Evolutionary conservation across 1,140 invertebrate genomes (phyloP).

Genomic region (Drosophila miranda): DNA sequence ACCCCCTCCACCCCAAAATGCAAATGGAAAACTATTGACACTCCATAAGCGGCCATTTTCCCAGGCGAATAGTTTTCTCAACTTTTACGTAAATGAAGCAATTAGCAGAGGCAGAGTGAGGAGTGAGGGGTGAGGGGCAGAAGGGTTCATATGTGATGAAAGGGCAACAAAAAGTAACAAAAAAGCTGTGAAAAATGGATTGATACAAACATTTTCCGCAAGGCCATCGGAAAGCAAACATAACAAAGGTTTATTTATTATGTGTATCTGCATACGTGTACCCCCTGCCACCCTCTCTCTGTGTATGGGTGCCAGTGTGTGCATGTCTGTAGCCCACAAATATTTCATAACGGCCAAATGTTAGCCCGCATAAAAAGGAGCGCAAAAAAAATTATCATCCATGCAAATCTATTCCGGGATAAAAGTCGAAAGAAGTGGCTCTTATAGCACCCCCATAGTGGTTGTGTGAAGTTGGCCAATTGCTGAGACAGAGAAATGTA

Average conservation of each 20-base stretch:
- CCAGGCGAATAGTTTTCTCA: constrained; percentile 46
- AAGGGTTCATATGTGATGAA: neutral
- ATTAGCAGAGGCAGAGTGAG: constrained; percentile 43
- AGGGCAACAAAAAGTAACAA: constrained; percentile 34
- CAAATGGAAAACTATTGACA: constrained; percentile 63
- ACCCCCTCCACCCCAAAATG: constrained; percentile 11
- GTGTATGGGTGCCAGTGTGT: neutral
- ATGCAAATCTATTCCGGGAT: constrained; percentile 63
- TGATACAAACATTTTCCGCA: constrained; percentile 71
- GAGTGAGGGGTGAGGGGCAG: neutral
- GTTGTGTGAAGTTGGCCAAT: neutral
- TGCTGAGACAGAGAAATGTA: too few relatives aligned
- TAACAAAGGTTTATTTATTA: constrained; percentile 42
- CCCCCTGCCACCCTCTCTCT: constrained; percentile 23
- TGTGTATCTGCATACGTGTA: neutral
- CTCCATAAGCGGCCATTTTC: constrained; percentile 57
- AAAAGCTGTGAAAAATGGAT: constrained; percentile 62
- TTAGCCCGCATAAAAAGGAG: constrained; percentile 73
- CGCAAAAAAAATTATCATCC: constrained; percentile 69
- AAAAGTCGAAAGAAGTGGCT: constrained; percentile 18
- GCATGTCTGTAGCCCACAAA: constrained; percentile 36
- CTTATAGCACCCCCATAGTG: constrained; percentile 26
- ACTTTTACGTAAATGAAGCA: constrained; percentile 77
- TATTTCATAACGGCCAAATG: constrained; percentile 64
- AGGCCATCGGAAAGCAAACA: constrained; percentile 72